Base-by-base conservation (phyloP, 2,113 vertebrate genomes). In the Lanius ludovicianus region DNA sequence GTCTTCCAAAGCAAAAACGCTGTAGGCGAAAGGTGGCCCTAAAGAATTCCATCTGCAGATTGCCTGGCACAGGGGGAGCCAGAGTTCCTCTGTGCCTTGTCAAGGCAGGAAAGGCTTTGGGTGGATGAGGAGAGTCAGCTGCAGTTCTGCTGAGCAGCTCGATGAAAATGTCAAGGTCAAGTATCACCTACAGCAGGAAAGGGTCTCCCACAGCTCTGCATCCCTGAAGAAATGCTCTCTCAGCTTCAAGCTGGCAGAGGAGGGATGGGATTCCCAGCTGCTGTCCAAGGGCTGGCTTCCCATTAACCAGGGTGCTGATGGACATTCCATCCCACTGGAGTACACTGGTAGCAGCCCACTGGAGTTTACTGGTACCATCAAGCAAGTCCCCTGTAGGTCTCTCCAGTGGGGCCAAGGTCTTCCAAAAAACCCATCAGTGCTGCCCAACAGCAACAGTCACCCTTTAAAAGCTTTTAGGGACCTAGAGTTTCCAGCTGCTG, bases 171-270 rank as follows among this genome's bases (percentile, higher is more conserved):
- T 59, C 75, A 76, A 74, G 75, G 3, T 11, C 63, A 59, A 83
- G 37, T 23, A 30, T 13, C 39, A 22, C 39, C 50, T 4, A 5
- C 41, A n/a, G 41, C 0, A 0, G 67, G 31, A 82, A 44, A 37
- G 22, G 24, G 16, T 65, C 23, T 79, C 50, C 24, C 44, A 23
- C 50, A 27, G 50, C 50, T 93, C 31, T 44, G 47, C 13, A 23
- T 39, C 71, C 71, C 68, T 80, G 39, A 27, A 68, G 35, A 67
- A 67, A 85, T 20, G 9, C 18, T 84, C 24, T 87, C 53, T 21
- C 49, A 69, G 70, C 89, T 83, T 60, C 67, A 46, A 60, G 25
- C 78, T 80, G 89, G 57, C 71, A 79, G 57, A 73, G 44, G 53
- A 16, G 2, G 68, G 68, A 62, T 46, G 37, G 42, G 22, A 56